phyloP scores from a whole-genome alignment of 2,113 vertebrate species.

The Scatophagus argus region DNA sequence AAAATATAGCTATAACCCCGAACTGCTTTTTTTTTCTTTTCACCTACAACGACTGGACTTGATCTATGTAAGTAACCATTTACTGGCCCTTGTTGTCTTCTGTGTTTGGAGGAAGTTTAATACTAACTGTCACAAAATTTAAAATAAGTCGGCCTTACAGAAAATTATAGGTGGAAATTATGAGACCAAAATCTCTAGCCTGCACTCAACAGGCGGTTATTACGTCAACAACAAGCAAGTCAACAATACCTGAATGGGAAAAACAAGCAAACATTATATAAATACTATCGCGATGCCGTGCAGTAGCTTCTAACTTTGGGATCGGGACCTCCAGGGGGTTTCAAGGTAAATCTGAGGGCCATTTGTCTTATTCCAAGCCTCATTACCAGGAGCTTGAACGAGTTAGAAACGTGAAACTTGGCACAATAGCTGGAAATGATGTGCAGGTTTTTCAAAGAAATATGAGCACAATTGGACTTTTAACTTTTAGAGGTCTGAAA shows the following conservation, averaged over 20 bases:
- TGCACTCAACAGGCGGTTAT: no score
- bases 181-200: background rate
- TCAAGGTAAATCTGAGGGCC: background rate
- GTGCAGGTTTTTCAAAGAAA: no score
- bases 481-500: no score
- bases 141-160: background rate
- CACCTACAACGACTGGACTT: background rate
- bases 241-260: no score
- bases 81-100: no score
- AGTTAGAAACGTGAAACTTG: no score
- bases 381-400: no score
- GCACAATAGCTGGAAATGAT: no score
- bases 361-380: no score
- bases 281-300: background rate
- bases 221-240: no score
- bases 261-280: no score
- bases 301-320: conserved; percentile 15
- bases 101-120: background rate
- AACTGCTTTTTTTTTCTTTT: background rate
- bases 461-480: no score
- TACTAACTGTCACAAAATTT: background rate
- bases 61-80: conserved; percentile 30
- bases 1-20: conserved; percentile 1
- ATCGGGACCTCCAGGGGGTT: background rate
- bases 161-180: background rate